A percentile compares a stretch with the other conserved stretches of the same genome.
Evolutionary conservation across 64 coral and sea anemone species (phyloP).

Genomic region (Pocillopora damicornis): DNA sequence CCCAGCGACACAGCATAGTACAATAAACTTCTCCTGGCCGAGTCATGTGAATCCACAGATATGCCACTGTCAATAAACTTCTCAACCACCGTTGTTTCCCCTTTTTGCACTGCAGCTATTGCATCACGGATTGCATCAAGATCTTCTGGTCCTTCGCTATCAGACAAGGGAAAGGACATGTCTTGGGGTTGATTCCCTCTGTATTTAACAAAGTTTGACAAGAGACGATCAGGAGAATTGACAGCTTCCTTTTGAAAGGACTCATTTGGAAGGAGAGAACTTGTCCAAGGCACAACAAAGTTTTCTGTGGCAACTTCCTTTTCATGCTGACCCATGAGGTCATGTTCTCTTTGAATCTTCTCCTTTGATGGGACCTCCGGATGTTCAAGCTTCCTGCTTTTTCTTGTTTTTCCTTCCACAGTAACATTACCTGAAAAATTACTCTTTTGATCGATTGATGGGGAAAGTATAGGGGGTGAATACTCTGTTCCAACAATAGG

Average conservation of each 20-base stretch:
- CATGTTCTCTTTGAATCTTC: neutral
- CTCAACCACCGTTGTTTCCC: constrained; percentile 53
- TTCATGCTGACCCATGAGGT: neutral
- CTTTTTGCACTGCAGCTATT: constrained; percentile 44
- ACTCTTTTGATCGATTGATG: neutral
- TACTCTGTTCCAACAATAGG: neutral
- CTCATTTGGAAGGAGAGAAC: constrained; percentile 21
- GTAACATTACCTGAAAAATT: neutral
- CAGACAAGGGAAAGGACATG: neutral
- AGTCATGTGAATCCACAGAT: constrained; percentile 77
- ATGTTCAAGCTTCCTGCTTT: neutral
- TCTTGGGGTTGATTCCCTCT: constrained; percentile 15
- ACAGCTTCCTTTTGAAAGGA: constrained; percentile 8
- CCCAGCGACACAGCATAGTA: constrained; percentile 86
- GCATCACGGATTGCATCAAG: neutral
- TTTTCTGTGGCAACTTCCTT: constrained; percentile 1
- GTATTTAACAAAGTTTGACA: constrained; percentile 1
- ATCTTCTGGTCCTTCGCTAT: neutral
- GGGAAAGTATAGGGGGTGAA: neutral
- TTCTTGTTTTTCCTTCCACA: neutral
- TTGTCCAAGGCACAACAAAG: neutral
- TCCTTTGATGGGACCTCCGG: neutral
- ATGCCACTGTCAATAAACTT: constrained; percentile 76
- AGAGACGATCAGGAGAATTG: neutral
- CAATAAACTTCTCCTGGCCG: constrained; percentile 62